Percentiles rank a stretch among this genome's conserved stretches.
Evolutionary conservation across 2,113 vertebrate species (phyloP).

Genomic region (Esox niger): DNA sequence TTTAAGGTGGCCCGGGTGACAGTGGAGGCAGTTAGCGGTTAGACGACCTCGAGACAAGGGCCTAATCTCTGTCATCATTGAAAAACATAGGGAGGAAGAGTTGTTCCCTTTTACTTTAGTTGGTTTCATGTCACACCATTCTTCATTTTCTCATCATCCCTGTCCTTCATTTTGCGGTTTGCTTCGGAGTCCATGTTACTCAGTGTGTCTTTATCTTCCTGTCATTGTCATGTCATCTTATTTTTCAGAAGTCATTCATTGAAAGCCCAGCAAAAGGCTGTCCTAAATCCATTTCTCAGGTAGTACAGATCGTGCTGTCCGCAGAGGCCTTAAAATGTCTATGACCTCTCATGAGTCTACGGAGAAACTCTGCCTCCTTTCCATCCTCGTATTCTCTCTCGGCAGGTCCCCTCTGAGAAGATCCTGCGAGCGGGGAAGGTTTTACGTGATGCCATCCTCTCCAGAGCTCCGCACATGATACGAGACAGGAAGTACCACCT

Average conservation of each 20-base stretch:
- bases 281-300: constrained; percentile 86
- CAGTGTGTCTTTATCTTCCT: constrained; percentile 4
- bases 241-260: constrained; percentile 92
- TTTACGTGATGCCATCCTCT: constrained; percentile 86
- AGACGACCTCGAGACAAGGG: background rate
- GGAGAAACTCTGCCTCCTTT: background rate
- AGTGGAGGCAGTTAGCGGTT: background rate
- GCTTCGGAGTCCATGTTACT: background rate
- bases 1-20: background rate
- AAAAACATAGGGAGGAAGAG: background rate
- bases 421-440: constrained; percentile 88
- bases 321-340: too few species aligned
- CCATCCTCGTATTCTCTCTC: background rate
- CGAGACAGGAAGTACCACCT: constrained; percentile 97
- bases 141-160: background rate
- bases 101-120: background rate
- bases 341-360: too few species aligned
- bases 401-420: constrained; percentile 91
- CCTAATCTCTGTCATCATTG: background rate
- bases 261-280: constrained; percentile 82
- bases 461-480: constrained; percentile 93
- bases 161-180: constrained; percentile 8
- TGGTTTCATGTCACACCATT: background rate
- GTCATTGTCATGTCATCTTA: constrained; percentile 71
- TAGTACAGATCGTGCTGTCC: constrained; percentile 68